Conservation (phyloP, 1,140 invertebrate genomes). For the Amphibalanus amphitrite region DNA sequence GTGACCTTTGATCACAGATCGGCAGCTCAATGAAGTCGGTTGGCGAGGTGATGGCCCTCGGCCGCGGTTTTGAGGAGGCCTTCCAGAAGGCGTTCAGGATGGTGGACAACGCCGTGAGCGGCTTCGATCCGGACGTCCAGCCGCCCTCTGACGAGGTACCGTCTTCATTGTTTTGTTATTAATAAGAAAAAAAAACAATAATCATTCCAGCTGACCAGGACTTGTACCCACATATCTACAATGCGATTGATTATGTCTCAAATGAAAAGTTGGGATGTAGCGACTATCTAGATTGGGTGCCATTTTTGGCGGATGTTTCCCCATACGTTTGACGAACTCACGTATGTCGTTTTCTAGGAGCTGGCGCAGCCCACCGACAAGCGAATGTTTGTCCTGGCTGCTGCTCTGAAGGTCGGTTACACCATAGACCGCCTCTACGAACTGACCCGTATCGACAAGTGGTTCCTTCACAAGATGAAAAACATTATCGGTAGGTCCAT, state of each 20-base stretch:
- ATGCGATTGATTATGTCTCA: no score
- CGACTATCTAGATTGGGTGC: no score
- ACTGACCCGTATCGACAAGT: conserved; percentile 89
- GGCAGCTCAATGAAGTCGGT: conserved; percentile 99
- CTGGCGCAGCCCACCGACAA: conserved; percentile 87
- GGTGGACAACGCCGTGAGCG: conserved; percentile 85
- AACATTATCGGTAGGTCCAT: conserved; percentile 64
- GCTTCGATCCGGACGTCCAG: conserved; percentile 82
- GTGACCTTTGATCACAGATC: conserved; percentile 35
- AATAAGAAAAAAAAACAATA: no score
- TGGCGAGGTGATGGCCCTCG: conserved; percentile 98
- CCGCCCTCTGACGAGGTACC: conserved; percentile 47
- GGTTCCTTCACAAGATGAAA: conserved; percentile 92
- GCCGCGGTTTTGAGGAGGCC: conserved; percentile 93
- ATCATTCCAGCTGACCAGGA: no score
- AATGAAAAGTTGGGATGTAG: no score
- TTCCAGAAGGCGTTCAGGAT: conserved; percentile 97
- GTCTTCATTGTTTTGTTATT: no score
- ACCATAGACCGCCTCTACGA: conserved; percentile 65
- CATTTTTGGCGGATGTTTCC: no score
- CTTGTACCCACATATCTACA: no score
- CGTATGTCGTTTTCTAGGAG: conserved; percentile 13
- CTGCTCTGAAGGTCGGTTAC: conserved; percentile 63
- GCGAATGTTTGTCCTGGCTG: conserved; percentile 88
- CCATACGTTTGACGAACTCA: no score